Evolutionary conservation across 2,797 vertebrate species (phyloP), one percentile per base, ranked within the genome.

Genomic region (Gila robusta): DNA sequence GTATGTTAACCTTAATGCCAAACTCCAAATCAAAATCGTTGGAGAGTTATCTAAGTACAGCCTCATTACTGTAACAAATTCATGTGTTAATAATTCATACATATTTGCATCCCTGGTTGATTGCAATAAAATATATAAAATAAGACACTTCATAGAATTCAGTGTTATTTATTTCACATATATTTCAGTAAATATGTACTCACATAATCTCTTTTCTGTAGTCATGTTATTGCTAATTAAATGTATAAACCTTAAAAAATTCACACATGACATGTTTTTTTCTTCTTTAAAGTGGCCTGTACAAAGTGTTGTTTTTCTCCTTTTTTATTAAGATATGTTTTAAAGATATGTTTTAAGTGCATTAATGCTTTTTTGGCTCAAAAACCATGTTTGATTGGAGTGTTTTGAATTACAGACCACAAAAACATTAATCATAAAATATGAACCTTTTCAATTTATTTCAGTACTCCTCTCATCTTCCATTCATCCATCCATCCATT

Each of bases 341-440:
- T 77, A 56, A 35, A 26, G 32, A 39, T 62, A 62, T 37, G 49
- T 23, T 17, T 35, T 28, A 41, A 80, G 59, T 67, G 59, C 59
- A 47, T 80, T 47, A 23, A 23, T 79, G 59, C n/a, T 66, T 79
- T 66, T 79, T 67, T 49, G 59, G 62, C 41, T 67, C 26, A 67
- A 44, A 64, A 54, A 64, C 11, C 47, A 62, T 66, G 39, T 23
- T 41, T 79, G 9, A 54, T 23, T 21, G 9, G 17, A 54, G 73
- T 54, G 49, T 77, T 37, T 56, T 77, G 9, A 74, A 52, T 52
- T 52, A 9, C 47, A 52, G 28, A 74, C 28, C 49, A 54, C 12
- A 49, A n/a, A 44, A 12, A 19, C 21, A 2, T 52, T 4, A 72
- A 47, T 44, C 26, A 32, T 49, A 19, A 19, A 21, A 21, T 21